Conservation (phyloP, 2,888 invertebrate species). For the Dendrolimus pini region DNA sequence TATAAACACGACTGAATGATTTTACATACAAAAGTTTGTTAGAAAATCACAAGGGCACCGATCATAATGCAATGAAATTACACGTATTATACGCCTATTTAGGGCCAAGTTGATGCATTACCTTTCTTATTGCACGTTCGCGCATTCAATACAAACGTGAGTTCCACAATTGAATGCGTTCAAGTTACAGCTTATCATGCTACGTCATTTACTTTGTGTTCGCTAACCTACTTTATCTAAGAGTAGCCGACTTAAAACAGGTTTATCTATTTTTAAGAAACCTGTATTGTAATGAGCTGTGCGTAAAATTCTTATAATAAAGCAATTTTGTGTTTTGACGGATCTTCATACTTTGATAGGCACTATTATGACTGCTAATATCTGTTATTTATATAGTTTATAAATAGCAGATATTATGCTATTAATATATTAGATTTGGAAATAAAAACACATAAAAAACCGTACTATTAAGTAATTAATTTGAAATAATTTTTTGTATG, state of each 20-base stretch:
- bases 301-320: not conserved
- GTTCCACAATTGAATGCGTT: slow-evolving; percentile 5
- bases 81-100: slow-evolving; percentile 41
- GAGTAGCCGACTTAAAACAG: not conserved
- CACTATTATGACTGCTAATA: too few relatives aligned
- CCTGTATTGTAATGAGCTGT: not conserved
- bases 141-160: slow-evolving; percentile 6
- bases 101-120: slow-evolving; percentile 35
- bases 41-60: slow-evolving; percentile 29
- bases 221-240: not conserved
- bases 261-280: not conserved
- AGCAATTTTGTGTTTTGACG: too few relatives aligned
- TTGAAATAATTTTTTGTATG: too few relatives aligned
- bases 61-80: slow-evolving; percentile 43
- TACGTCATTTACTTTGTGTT: not conserved
- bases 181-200: slow-evolving; percentile 2
- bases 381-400: too few relatives aligned
- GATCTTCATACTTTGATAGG: too few relatives aligned
- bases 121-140: slow-evolving; percentile 35
- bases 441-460: too few relatives aligned
- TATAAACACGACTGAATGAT: slow-evolving; percentile 41
- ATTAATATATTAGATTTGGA: too few relatives aligned
- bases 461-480: too few relatives aligned
- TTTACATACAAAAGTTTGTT: slow-evolving; percentile 40
- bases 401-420: too few relatives aligned